Evolutionary conservation across 2,113 vertebrate species (phyloP).

Genomic region (Antidorcas marsupialis): DNA sequence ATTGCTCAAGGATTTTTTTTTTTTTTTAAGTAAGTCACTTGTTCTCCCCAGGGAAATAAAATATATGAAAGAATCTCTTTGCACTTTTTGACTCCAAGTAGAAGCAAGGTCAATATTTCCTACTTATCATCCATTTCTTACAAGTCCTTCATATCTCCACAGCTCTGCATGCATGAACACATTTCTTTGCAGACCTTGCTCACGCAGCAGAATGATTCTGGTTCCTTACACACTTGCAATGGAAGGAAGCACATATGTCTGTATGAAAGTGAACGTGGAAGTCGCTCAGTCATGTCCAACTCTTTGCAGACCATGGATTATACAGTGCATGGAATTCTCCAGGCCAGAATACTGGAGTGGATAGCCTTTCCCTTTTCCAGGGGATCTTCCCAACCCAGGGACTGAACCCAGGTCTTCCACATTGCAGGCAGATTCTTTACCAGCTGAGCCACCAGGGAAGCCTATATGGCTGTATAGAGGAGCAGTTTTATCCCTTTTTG

Average conservation of each 20-base stretch:
- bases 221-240: not conserved
- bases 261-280: not conserved
- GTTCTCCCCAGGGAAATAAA: constrained; percentile 42
- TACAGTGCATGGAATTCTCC: not conserved
- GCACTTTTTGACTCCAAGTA: constrained; percentile 26
- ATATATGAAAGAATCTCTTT: constrained; percentile 26
- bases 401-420: not conserved
- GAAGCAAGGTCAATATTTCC: constrained; percentile 40
- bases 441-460: not conserved
- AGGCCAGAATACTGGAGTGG: not conserved
- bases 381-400: not conserved
- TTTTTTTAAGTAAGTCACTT: constrained; percentile 4
- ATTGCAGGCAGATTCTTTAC: not conserved
- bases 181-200: not conserved
- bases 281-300: not conserved
- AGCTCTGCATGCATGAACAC: not conserved
- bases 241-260: not conserved
- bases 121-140: not conserved
- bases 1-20: constrained; percentile 25
- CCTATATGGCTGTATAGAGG: not conserved
- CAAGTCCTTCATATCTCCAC: not conserved
- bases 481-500: not conserved
- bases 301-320: not conserved
- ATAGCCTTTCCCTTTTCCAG: not conserved
- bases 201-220: not conserved